phyloP scores from a whole-genome alignment of 2,888 invertebrate species.

The Pyrrhosoma nymphula region DNA sequence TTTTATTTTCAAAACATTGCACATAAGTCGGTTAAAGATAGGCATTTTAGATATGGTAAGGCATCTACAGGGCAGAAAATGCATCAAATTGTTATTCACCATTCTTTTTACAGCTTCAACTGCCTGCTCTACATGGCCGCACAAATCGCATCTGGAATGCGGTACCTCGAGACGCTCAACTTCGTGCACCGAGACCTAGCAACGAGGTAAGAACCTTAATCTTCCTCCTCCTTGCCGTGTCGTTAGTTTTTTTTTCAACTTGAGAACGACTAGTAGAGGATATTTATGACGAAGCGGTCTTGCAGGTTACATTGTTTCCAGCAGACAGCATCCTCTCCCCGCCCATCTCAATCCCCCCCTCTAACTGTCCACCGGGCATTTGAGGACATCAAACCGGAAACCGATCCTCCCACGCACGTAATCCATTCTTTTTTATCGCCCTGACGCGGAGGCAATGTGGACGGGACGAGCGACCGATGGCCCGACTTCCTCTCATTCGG shows the following conservation, averaged over 20 bases:
- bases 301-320: conserved; percentile 5
- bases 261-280: not conserved
- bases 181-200: conserved; percentile 95
- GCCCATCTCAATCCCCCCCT: not conserved
- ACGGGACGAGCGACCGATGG: conserved; percentile 1
- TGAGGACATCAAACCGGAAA: conserved; percentile 54
- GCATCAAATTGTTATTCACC: conserved; percentile 6
- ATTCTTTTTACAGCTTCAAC: conserved; percentile 81
- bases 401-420: conserved; percentile 64
- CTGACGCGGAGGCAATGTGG: not conserved
- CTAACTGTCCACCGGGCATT: not conserved
- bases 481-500: not conserved
- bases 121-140: conserved; percentile 89
- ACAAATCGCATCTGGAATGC: conserved; percentile 94
- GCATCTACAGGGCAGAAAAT: not conserved
- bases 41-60: too few species aligned
- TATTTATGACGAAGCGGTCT: conserved; percentile 13
- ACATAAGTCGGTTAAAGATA: too few species aligned
- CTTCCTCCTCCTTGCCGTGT: conserved; percentile 11
- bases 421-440: conserved; percentile 63
- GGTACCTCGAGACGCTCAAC: conserved; percentile 91
- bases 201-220: conserved; percentile 81
- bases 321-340: not conserved
- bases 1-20: too few species aligned
- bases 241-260: not conserved